These are phyloP conservation scores for Onchidella celtica DNA, from an alignment of 2,888 invertebrate species.

Conservation along the genomic window DNA sequence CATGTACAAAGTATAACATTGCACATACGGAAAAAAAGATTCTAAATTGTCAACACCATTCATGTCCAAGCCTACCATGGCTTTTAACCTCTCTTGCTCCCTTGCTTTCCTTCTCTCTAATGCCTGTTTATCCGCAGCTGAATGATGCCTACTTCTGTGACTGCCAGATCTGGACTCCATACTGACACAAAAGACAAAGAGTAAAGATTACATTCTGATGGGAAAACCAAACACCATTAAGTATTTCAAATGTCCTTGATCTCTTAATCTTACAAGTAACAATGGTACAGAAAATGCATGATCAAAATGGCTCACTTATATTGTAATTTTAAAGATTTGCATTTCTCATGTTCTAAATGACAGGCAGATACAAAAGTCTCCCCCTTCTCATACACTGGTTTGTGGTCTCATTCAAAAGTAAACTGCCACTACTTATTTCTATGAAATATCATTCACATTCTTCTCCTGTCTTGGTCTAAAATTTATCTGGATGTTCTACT, in stretches of 20 bases:
- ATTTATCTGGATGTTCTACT: too few relatives aligned
- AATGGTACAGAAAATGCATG: not conserved
- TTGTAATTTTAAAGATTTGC: not conserved
- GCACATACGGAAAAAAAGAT: too few relatives aligned
- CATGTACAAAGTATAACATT: too few relatives aligned
- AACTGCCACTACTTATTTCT: too few relatives aligned
- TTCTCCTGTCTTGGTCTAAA: too few relatives aligned
- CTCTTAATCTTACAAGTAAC: not conserved
- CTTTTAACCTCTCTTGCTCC: conserved; percentile 65
- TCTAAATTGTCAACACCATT: not conserved
- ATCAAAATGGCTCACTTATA: not conserved
- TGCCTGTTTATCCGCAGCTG: conserved; percentile 56
- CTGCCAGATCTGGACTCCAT: conserved; percentile 3
- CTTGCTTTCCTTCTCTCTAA: conserved; percentile 54
- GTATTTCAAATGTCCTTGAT: not conserved
- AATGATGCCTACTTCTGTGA: not conserved
- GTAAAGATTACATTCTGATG: not conserved
- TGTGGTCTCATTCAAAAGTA: too few relatives aligned
- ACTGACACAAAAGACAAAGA: not conserved
- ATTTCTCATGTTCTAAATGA: not conserved
- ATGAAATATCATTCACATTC: too few relatives aligned
- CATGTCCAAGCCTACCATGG: conserved; percentile 60
- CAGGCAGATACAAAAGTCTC: too few relatives aligned
- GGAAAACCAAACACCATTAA: not conserved
- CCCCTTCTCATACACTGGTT: too few relatives aligned